Conservation (phyloP, 2,113 vertebrate genomes). For the Egretta garzetta region DNA sequence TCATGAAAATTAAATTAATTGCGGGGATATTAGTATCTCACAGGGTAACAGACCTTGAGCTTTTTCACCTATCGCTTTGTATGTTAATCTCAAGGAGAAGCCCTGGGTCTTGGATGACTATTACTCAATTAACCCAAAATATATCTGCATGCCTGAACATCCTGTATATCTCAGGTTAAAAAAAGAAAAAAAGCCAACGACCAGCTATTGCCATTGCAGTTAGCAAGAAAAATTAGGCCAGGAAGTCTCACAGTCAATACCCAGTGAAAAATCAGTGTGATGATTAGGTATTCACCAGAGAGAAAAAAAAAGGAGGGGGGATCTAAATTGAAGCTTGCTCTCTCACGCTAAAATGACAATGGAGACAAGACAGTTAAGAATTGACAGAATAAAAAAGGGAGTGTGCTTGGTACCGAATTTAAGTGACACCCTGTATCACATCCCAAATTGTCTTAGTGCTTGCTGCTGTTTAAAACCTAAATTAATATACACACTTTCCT, state of each 20-base stretch:
- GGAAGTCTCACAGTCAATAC: constrained; percentile 40
- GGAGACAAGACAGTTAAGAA: constrained; percentile 54
- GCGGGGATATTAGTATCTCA: background rate
- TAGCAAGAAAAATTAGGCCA: constrained; percentile 55
- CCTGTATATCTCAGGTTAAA: background rate
- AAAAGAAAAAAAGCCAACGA: background rate
- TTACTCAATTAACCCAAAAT: constrained; percentile 61
- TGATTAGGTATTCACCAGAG: constrained; percentile 51
- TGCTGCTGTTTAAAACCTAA: constrained; percentile 12
- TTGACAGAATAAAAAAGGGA: constrained; percentile 11
- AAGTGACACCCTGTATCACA: background rate
- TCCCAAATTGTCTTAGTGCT: background rate
- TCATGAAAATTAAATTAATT: constrained; percentile 26
- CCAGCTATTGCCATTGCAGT: constrained; percentile 2
- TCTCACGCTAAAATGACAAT: constrained; percentile 50
- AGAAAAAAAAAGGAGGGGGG: background rate
- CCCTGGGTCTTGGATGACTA: background rate
- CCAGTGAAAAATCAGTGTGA: constrained; percentile 49
- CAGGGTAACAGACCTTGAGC: background rate
- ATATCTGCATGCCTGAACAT: background rate
- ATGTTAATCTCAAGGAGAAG: background rate
- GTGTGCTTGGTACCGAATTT: constrained; percentile 10
- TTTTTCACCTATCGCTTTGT: constrained; percentile 19
- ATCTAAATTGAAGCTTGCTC: constrained; percentile 41
- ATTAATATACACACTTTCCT: constrained; percentile 4